Base-by-base conservation (phyloP, 2,888 invertebrate species). In the Ramazzottius varieornatus region DNA sequence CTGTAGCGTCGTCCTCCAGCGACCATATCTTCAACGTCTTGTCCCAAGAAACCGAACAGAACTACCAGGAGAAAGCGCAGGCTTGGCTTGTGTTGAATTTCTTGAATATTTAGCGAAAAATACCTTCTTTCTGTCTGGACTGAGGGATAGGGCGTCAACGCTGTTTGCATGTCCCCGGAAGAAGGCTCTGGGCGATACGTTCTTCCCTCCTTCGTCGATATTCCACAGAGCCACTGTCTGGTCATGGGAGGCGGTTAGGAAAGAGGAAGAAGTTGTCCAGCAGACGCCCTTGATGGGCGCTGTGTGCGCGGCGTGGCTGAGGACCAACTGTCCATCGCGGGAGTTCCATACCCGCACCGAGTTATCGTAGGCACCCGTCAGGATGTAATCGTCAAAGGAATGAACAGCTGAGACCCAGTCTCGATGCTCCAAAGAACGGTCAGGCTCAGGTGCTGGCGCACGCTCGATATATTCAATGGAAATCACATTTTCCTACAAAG, bases 351-450 rank as follows among this genome's bases (percentile, higher is more conserved):
- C 40, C 32, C 72, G 68, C 29, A 75, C 68, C 64, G 74, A 73
- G 69, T 74, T 75, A 71, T 75, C 75, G 71, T 75, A 75, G 68
- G 73, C 72, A 66, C 75, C 75, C 65, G 72, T 72, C 33, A 75
- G 67, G 66, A 75, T 73, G n/a, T 8, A 16, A 29, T 54, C 54
- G 54, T 54, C 29, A 4, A 54, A 54, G 16, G 24, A 16, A 4
- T 85, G 83, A 0, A 92, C 84, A 63, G 88, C 83, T 32, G 90
- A 86, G n/a, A 96, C 90, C 96, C 96, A 98, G 74, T 98, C 96
- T 77, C 94, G 91, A 72, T 94, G 93, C 75, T 88, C 81, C 69
- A 96, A 79, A 73, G 89, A 88, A 75, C 92, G 87, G 73, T 89
- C 84, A 0, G 94, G 93, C 72, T 87, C 83, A 0, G 96, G 96